These are phyloP conservation scores for Dendrocincla tyrannina DNA, from an alignment of 2,797 vertebrate genomes.

Conservation along the genomic window DNA sequence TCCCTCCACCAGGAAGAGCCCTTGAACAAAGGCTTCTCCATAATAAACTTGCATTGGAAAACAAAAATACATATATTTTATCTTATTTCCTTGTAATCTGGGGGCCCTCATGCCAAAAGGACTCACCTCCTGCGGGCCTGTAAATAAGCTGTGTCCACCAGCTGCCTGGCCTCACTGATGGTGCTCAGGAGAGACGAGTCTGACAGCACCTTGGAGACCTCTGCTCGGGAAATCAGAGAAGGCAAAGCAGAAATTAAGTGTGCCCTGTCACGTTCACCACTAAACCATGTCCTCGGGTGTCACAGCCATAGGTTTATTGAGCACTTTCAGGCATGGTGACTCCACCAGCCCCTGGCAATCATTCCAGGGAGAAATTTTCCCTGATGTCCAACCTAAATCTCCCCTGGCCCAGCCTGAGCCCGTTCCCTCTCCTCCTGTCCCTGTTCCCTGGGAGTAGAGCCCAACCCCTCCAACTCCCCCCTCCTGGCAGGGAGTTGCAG, in stretches of 20 bases:
- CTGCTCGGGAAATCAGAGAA: not conserved
- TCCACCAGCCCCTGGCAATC: not conserved
- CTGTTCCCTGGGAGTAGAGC: not conserved
- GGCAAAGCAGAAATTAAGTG: not conserved
- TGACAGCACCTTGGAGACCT: not conserved
- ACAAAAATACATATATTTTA: not conserved
- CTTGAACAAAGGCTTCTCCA: not conserved
- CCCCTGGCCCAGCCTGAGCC: not conserved
- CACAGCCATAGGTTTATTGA: not conserved
- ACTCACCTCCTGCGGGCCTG: not conserved
- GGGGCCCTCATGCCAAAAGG: not conserved
- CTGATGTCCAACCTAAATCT: not conserved
- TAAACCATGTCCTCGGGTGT: not conserved
- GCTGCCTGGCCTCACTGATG: not conserved
- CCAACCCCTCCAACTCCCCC: accelerated
- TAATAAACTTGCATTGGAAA: not conserved
- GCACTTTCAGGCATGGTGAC: not conserved
- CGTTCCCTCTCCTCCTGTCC: not conserved
- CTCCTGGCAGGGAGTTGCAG: not conserved
- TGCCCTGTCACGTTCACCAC: accelerated
- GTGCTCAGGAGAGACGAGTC: not conserved
- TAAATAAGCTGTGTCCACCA: not conserved
- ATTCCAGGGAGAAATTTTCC: not conserved
- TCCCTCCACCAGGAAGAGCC: not conserved
- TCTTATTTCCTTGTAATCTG: not conserved